A percentile compares a stretch with the other conserved stretches of the same genome.
Evolutionary conservation across 2,888 invertebrate species (phyloP).

Genomic region (Amiota mariae): DNA sequence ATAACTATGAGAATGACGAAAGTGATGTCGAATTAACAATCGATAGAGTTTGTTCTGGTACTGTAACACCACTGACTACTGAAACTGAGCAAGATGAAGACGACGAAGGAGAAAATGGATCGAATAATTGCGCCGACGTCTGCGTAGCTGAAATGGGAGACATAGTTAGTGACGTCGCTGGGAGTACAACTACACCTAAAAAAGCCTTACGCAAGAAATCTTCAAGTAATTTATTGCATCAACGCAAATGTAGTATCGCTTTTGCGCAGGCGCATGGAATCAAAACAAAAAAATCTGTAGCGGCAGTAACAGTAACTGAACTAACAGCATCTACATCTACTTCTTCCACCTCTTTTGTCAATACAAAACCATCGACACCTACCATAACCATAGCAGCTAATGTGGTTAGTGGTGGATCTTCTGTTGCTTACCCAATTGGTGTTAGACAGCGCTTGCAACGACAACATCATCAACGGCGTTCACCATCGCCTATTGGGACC

Average conservation of each 20-base stretch:
- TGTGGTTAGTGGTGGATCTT: slow-evolving; percentile 28
- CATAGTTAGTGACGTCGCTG: slow-evolving; percentile 32
- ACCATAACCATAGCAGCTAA: slow-evolving; percentile 62
- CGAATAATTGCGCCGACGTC: slow-evolving; percentile 43
- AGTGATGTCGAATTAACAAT: not conserved
- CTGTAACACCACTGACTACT: slow-evolving; percentile 4
- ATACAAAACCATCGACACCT: slow-evolving; percentile 58
- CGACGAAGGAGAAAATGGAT: slow-evolving; percentile 13
- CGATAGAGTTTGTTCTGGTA: not conserved
- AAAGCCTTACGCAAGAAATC: slow-evolving; percentile 70
- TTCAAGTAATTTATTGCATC: slow-evolving; percentile 66
- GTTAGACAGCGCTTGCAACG: slow-evolving; percentile 49
- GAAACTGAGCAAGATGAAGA: slow-evolving; percentile 25
- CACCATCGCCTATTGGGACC: slow-evolving; percentile 72
- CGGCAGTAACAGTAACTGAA: slow-evolving; percentile 40
- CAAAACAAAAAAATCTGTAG: slow-evolving; percentile 39
- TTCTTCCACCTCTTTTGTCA: not conserved
- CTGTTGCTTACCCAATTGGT: slow-evolving; percentile 27
- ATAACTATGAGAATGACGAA: slow-evolving; percentile 26
- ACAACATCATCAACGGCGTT: slow-evolving; percentile 63
- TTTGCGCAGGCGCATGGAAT: slow-evolving; percentile 73
- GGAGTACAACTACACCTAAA: slow-evolving; percentile 42
- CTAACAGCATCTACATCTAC: not conserved
- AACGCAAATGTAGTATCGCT: slow-evolving; percentile 71
- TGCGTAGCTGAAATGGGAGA: slow-evolving; percentile 34